phyloP scores from a whole-genome alignment of 2,797 vertebrate species.

The Merluccius polli region DNA sequence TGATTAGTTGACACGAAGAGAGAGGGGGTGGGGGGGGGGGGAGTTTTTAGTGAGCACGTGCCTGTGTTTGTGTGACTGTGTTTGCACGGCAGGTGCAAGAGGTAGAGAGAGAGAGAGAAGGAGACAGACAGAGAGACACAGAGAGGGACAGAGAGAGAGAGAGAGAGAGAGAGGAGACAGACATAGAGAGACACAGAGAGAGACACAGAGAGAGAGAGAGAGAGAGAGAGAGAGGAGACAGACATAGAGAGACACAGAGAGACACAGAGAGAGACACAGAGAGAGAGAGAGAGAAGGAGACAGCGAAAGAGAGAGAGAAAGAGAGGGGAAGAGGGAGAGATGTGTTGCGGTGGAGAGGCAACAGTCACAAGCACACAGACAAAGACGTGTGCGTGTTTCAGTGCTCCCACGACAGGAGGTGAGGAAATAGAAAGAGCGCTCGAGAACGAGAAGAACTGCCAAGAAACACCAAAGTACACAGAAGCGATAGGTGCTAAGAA shows the following conservation, averaged over 20 bases:
- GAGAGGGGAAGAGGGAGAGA: neutral
- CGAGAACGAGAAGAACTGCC: neutral
- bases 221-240: slow-evolving; percentile 8
- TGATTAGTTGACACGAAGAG: slow-evolving; percentile 64
- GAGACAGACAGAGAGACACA: slow-evolving; percentile 5
- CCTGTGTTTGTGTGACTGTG: slow-evolving; percentile 7
- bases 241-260: neutral
- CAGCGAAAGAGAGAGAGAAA: neutral
- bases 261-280: neutral
- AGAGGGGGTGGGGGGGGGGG: slow-evolving; percentile 10
- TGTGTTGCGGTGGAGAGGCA: too few relatives aligned
- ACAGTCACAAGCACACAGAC: too few relatives aligned
- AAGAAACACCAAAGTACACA: neutral
- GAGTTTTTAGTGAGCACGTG: neutral
- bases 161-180: neutral
- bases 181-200: neutral
- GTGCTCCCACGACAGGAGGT: neutral
- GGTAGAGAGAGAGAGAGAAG: neutral
- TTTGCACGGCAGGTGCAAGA: neutral
- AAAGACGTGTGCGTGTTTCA: neutral
- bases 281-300: neutral
- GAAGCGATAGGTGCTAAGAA: neutral
- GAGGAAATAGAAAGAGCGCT: slow-evolving; percentile 14
- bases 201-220: slow-evolving; percentile 20
- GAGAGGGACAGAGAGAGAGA: slow-evolving; percentile 11